Evolutionary conservation across 2,888 invertebrate species (phyloP), one percentile per base, ranked within the genome.

Genomic region (Carterocephalus palaemon): DNA sequence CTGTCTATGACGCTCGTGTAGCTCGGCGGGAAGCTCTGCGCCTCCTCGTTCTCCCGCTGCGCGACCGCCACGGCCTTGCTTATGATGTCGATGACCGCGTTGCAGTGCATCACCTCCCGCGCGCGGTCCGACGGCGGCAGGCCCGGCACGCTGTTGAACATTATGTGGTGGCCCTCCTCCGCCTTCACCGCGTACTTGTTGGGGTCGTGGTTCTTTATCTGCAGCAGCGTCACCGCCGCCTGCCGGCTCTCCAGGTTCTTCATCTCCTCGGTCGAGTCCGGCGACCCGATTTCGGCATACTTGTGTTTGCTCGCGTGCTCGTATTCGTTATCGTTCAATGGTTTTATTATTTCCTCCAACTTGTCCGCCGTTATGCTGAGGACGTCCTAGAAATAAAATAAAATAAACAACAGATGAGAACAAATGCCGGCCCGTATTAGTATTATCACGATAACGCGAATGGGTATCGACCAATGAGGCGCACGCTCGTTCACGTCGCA

Each of bases 131-230:
- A 76, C 47, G 88, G 88, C 60, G 88, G 88, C 57, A 89, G 78
- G 61, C 88, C 84, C 59, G 88, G 88, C 53, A 88, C 88, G 56
- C 84, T 89, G 68, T 89, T 90, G 67, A 88, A 90, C 69, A 85
- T 85, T 58, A 90, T 88, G 61, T 88, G 89, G 28, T 89, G 88
- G 46, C 78, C 82, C 49, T 83, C 81, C 60, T 85, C 84, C 48
- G 68, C 57, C 66, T 85, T 83, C 47, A 80, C 69, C 16, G 67
- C 70, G 64, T 85, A 88, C 64, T 88, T 88, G 54, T 66, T 75
- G 32, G 87, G 87, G 54, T 87, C 88, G 66, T 87, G 83, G 63
- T 88, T 87, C 63, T 86, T 88, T 47, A 88, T 88, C 57, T 88
- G 88, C 43, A 88, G 70, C 43, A 88, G 70, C 47, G 88, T 85